Evolutionary conservation across 1,140 invertebrate species (phyloP), one percentile per base, ranked within the genome.

Genomic region (Drosophila nigromelanica): DNA sequence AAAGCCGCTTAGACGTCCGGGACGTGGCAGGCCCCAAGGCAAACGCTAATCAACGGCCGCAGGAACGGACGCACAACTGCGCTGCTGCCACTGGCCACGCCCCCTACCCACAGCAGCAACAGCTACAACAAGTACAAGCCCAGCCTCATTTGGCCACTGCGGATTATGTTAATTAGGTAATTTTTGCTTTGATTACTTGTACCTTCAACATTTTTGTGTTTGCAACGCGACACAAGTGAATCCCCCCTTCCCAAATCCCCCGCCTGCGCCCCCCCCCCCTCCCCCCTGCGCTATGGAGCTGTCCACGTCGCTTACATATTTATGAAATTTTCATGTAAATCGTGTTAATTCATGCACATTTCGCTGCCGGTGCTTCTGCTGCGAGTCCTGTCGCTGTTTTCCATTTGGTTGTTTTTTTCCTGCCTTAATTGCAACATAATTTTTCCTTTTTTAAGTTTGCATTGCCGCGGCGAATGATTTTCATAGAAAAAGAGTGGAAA

Each of bases 121-220:
- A 47, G 4, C 45, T 24, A 40, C 37, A 50, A 50, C 24, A 40
- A 43, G 12, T 8, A 68, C 40, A 69, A 43, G 45, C 30, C 67
- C 61, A 76, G 82, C 67, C 81, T 82, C 81, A 86, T 86, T 87
- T 87, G 83, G 86, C 78, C 78, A 81, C 81, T 87, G 79, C 79
- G 87, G 87, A 90, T 90, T 90, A 90, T 90, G 87, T 90, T 90
- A 90, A 90, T 90, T 90, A 90, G 87, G 87, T 90, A 90, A 90
- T 90, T 90, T 90, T 80, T 82, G 87, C 87, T 90, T 90, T 90
- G 81, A 90, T 90, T 90, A 76, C 72, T 68, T 60, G 60, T 86
- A 90, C 87, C 87, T 90, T 86, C 61, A 80, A 78, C 21, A 24
- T 72, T 83, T 35, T 35, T 35, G 33, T 35, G 8, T 10, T 35